Percentiles rank a stretch among this genome's conserved stretches.
Evolutionary conservation across 2,797 vertebrate species (phyloP).

Genomic region (Anabacerthia variegaticeps): DNA sequence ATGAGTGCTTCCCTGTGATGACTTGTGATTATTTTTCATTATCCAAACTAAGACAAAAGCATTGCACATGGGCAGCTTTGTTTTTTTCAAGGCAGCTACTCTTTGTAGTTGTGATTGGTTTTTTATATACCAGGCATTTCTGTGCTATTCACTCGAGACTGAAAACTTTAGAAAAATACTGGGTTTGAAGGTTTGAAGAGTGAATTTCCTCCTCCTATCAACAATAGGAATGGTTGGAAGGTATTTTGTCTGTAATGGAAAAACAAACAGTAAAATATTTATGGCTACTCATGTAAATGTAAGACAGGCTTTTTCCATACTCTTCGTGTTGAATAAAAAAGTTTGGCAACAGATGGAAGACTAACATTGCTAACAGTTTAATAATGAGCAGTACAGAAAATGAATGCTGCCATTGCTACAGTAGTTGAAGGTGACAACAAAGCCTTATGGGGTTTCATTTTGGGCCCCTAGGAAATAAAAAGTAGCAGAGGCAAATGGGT

Average conservation of each 20-base stretch:
- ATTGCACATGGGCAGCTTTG: background rate
- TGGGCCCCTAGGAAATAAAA: background rate
- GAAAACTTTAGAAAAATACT: background rate
- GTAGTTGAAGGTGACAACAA: background rate
- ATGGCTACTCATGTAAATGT: background rate
- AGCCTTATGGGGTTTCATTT: fast-evolving
- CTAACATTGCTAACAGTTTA: background rate
- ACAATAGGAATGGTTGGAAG: background rate
- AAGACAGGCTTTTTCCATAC: background rate
- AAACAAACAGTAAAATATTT: background rate
- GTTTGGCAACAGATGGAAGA: background rate
- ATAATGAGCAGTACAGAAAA: background rate
- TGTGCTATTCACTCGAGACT: background rate
- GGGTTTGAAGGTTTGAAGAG: background rate
- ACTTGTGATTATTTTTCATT: background rate
- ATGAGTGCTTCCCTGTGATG: background rate
- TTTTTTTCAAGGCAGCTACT: background rate
- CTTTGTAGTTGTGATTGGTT: background rate
- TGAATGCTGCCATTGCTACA: background rate
- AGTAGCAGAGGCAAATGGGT: background rate
- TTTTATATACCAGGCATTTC: background rate
- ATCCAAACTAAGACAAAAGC: background rate
- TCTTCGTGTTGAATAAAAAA: background rate
- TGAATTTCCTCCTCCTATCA: background rate
- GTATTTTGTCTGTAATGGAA: background rate